Conservation (phyloP, 2,797 vertebrate genomes). For the Distichodus sexfasciatus region DNA sequence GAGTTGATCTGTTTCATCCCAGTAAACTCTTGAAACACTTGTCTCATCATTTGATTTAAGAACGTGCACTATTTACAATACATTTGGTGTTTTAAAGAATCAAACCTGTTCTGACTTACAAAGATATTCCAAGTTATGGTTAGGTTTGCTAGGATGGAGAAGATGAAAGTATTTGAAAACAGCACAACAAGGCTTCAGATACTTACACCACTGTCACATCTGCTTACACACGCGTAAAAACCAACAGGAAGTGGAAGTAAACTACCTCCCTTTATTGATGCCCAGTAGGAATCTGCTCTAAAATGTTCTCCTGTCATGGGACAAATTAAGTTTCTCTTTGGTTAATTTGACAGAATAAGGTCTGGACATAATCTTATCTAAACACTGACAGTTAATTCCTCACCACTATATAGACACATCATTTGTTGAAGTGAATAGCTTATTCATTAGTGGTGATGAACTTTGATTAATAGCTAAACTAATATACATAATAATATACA, state of each 20-base stretch:
- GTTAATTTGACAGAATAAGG: too few species aligned
- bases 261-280: neutral
- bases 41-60: too few species aligned
- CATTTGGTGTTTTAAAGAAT: too few species aligned
- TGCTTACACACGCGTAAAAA: neutral
- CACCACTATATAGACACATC: neutral
- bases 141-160: too few species aligned
- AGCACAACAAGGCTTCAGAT: neutral
- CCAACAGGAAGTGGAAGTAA: conserved; percentile 17
- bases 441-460: neutral
- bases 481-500: too few species aligned
- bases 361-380: neutral
- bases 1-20: too few species aligned
- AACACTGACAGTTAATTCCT: neutral
- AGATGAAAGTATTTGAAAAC: too few species aligned
- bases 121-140: too few species aligned
- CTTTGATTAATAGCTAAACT: neutral
- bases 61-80: too few species aligned
- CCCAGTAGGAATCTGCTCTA: neutral
- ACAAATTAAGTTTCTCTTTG: neutral
- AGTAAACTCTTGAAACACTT: too few species aligned
- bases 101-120: too few species aligned
- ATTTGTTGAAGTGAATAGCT: neutral
- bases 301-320: neutral
- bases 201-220: neutral